phyloP scores from a whole-genome alignment of 35 echinoderm and acorn worm species.

The Apostichopus parvimensis region DNA sequence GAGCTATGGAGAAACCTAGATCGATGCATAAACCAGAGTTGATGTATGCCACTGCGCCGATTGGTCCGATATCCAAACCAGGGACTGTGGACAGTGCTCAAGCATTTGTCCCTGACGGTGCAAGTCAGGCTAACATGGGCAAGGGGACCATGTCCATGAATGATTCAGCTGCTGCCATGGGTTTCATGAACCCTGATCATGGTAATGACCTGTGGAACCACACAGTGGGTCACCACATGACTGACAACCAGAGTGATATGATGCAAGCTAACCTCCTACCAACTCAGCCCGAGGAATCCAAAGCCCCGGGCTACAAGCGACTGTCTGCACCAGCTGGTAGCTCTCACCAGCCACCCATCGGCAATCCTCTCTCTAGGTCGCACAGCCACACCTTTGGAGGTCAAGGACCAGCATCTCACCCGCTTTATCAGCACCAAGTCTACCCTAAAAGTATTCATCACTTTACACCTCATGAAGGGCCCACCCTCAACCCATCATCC shows the following conservation, averaged over 20 bases:
- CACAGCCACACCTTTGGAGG: slow-evolving; percentile 41
- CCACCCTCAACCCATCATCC: slow-evolving; percentile 49
- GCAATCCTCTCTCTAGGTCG: slow-evolving; percentile 40
- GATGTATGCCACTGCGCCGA: slow-evolving; percentile 36
- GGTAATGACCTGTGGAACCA: slow-evolving; percentile 14
- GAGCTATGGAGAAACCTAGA: slow-evolving; percentile 18
- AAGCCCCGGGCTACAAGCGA: slow-evolving; percentile 90
- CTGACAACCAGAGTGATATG: neutral
- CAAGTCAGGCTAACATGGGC: slow-evolving; percentile 9
- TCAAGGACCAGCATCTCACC: slow-evolving; percentile 27
- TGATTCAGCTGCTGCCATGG: neutral
- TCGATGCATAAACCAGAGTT: slow-evolving; percentile 11
- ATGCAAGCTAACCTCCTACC: slow-evolving; percentile 15
- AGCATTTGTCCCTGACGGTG: slow-evolving; percentile 10
- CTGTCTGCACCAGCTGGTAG: slow-evolving; percentile 39
- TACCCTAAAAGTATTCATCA: slow-evolving; percentile 64
- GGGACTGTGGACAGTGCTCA: slow-evolving; percentile 31
- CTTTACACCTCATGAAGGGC: slow-evolving; percentile 44
- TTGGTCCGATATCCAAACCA: slow-evolving; percentile 41
- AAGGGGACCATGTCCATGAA: slow-evolving; percentile 12
- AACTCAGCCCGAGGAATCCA: slow-evolving; percentile 63
- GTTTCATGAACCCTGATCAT: slow-evolving; percentile 25
- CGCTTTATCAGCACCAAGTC: slow-evolving; percentile 4
- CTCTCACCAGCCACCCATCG: slow-evolving; percentile 45
- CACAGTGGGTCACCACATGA: slow-evolving; percentile 16